phyloP scores from a whole-genome alignment of 2,113 vertebrate species.

The Corythaixoides concolor region DNA sequence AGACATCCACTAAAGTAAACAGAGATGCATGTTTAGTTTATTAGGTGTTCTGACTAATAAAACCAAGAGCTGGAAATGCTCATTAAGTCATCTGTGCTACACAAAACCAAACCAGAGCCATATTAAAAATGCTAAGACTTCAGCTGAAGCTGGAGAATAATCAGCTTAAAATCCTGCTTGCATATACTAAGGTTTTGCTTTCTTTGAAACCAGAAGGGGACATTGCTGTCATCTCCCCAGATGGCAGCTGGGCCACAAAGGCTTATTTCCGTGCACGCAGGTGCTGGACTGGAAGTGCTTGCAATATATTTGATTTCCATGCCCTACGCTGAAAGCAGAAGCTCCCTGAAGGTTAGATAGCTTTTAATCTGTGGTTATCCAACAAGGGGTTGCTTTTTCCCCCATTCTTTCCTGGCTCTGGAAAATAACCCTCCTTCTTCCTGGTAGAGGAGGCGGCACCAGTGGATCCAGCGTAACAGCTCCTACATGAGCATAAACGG shows the following conservation, averaged over 20 bases:
- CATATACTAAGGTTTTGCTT: neutral
- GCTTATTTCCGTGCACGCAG: neutral
- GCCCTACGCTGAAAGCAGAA: neutral
- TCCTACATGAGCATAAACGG: neutral
- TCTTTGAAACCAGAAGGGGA: neutral
- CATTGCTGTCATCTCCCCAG: neutral
- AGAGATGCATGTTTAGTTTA: neutral
- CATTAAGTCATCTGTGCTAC: neutral
- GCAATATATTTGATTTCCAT: neutral
- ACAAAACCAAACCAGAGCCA: neutral
- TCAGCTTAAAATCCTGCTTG: constrained; percentile 37
- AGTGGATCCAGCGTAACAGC: neutral
- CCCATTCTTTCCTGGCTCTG: neutral
- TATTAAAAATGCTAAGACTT: constrained; percentile 30
- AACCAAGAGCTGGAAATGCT: neutral
- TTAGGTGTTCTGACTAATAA: constrained; percentile 4
- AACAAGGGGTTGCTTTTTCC: neutral
- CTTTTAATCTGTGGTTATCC: neutral
- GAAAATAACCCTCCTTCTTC: neutral
- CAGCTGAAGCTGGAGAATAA: constrained; percentile 7
- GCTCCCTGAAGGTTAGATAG: neutral
- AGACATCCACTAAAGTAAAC: neutral
- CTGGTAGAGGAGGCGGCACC: neutral
- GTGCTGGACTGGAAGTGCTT: neutral
- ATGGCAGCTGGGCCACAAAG: neutral